These are phyloP conservation scores for Serinus canaria DNA, from an alignment of 2,113 vertebrate species.

Conservation along the genomic window DNA sequence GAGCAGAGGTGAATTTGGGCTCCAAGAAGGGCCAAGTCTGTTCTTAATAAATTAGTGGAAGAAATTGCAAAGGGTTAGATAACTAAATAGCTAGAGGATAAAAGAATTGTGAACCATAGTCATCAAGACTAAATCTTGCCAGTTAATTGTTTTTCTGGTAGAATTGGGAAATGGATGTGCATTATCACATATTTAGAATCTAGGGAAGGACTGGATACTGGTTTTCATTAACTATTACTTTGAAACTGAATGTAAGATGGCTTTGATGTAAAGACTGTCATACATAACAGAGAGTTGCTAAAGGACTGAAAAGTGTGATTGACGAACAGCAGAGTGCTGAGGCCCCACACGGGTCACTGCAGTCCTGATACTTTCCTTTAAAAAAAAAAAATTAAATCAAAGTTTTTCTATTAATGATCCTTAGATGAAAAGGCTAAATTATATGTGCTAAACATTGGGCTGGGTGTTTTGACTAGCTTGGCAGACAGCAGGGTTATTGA, in stretches of 20 bases:
- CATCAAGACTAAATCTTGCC: not conserved
- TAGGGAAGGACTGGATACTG: not conserved
- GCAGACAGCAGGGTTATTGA: not conserved
- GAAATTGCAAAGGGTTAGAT: not conserved
- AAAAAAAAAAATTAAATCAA: not conserved
- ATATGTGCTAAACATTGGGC: not conserved
- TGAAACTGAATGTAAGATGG: not conserved
- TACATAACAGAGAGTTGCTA: not conserved
- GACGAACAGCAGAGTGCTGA: not conserved
- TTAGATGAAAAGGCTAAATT: constrained; percentile 1
- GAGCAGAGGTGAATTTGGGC: not conserved
- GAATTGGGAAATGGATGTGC: not conserved
- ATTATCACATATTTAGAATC: not conserved
- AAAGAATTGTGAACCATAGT: not conserved
- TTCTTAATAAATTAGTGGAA: not conserved
- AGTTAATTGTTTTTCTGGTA: constrained; percentile 5
- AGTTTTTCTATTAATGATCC: not conserved
- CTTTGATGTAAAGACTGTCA: not conserved
- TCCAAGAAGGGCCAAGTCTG: not conserved
- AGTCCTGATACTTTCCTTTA: not conserved
- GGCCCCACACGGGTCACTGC: not conserved
- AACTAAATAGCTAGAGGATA: not conserved
- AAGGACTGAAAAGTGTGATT: not conserved
- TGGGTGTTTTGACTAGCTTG: not conserved
- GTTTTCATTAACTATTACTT: not conserved